Conservation (phyloP, 2,888 invertebrate genomes). For the Andrena chrysosceles region DNA sequence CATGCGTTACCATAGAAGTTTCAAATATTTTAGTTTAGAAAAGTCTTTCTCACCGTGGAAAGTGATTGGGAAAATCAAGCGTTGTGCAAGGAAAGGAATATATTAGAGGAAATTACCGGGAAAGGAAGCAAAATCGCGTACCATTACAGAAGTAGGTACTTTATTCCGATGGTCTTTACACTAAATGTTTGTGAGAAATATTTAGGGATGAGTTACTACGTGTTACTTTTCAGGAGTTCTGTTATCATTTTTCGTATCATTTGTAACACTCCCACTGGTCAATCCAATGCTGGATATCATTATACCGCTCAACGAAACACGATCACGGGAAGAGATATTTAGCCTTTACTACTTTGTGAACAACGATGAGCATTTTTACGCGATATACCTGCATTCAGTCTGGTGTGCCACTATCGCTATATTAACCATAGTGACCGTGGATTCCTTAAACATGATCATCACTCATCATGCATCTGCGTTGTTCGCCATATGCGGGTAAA, state of each 20-base stretch:
- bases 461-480: conserved; percentile 48
- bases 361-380: conserved; percentile 31
- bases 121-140: no score
- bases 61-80: no score
- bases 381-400: not conserved
- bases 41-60: no score
- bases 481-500: conserved; percentile 42
- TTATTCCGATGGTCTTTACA: no score
- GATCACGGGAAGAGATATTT: conserved; percentile 15
- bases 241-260: not conserved
- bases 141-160: no score
- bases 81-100: rapidly evolving
- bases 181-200: not conserved
- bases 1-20: no score
- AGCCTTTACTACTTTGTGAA: conserved; percentile 40
- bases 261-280: not conserved
- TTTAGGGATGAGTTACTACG: not conserved
- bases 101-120: no score
- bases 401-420: not conserved
- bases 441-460: conserved; percentile 48
- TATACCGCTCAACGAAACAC: conserved; percentile 40
- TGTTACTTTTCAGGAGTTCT: not conserved
- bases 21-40: no score
- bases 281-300: conserved; percentile 29
- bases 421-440: not conserved